These are phyloP conservation scores for Trichosurus vulpecula DNA, from an alignment of 2,797 vertebrate genomes.

Conservation along the genomic window DNA sequence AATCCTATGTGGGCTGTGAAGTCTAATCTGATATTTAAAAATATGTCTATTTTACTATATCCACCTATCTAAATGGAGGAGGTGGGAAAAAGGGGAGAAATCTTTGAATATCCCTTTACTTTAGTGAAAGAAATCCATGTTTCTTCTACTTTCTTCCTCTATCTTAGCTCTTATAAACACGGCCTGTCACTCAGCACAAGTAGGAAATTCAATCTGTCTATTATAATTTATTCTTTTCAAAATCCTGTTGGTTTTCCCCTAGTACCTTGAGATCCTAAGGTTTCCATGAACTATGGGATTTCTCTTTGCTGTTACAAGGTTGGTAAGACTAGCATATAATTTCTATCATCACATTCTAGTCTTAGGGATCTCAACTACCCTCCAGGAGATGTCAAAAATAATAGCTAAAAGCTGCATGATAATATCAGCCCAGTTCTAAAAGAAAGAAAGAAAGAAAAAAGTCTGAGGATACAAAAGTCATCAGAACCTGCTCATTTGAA, in stretches of 20 bases:
- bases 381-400: slow-evolving; percentile 7
- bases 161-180: background rate
- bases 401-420: slow-evolving; percentile 7
- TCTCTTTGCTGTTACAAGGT: background rate
- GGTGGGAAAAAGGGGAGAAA: background rate
- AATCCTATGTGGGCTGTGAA: background rate
- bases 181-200: background rate
- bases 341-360: background rate
- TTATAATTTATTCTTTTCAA: background rate
- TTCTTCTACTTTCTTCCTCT: background rate
- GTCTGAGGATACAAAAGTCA: background rate
- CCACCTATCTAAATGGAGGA: background rate
- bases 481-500: slow-evolving; percentile 3
- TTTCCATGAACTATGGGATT: slow-evolving; percentile 3
- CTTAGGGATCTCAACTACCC: background rate
- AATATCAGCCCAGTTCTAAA: background rate
- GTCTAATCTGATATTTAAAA: background rate
- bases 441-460: slow-evolving; percentile 6
- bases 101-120: background rate
- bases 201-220: background rate
- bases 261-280: background rate
- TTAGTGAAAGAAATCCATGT: background rate
- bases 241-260: background rate
- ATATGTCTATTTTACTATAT: background rate
- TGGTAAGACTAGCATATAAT: background rate